Conservation (phyloP, 1,140 invertebrate genomes). For the Halyomorpha halys region DNA sequence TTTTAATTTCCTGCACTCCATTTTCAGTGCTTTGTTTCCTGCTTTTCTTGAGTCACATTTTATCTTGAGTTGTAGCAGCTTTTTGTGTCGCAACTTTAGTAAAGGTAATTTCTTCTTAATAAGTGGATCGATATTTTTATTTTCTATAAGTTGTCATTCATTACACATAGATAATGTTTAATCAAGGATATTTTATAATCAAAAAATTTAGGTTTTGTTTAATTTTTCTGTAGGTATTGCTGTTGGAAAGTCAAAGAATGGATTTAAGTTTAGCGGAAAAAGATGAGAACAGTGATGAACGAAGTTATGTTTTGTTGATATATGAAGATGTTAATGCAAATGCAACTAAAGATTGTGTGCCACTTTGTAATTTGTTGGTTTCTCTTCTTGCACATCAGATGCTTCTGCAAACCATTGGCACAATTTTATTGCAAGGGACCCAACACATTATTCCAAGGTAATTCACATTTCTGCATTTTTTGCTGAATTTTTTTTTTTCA, state of each 20-base stretch:
- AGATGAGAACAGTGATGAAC: constrained; percentile 42
- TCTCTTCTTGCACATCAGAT: constrained; percentile 84
- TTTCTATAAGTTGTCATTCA: too few species aligned
- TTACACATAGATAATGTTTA: too few species aligned
- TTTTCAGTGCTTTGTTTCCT: constrained; percentile 17
- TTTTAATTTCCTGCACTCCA: neutral
- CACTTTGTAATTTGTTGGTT: constrained; percentile 74
- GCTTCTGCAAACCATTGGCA: constrained; percentile 79
- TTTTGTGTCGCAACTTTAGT: constrained; percentile 1
- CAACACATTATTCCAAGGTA: constrained; percentile 45
- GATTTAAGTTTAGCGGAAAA: constrained; percentile 34
- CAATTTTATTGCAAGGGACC: constrained; percentile 60
- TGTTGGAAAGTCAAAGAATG: constrained; percentile 49
- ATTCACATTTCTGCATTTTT: neutral
- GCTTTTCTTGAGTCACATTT: constrained; percentile 17
- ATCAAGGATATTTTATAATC: too few species aligned
- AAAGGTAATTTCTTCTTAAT: constrained; percentile 1
- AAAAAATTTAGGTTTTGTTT: too few species aligned
- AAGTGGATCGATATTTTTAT: too few species aligned
- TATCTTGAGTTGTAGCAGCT: constrained; percentile 13
- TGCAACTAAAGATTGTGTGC: constrained; percentile 56
- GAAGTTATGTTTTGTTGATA: constrained; percentile 81
- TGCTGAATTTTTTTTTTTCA: neutral
- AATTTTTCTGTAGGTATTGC: constrained; percentile 47
- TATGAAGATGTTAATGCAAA: constrained; percentile 66